Conservation (phyloP, 92 coral and sea anemone genomes). For the Porites evermanni region DNA sequence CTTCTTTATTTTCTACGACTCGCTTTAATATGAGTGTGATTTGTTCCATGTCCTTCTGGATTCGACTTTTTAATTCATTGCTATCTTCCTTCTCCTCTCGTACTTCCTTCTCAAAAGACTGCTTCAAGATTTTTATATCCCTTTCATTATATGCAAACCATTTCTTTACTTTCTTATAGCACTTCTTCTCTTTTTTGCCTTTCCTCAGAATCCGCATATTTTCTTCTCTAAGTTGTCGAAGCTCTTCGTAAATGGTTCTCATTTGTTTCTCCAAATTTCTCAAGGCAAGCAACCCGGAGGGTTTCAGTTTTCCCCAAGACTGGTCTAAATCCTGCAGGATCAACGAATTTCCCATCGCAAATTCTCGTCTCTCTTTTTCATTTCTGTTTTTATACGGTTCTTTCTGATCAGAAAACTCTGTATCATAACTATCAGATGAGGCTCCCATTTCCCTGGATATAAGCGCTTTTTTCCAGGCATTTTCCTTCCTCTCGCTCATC, state of each 20-base stretch:
- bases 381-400: background rate
- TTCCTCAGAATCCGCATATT: background rate
- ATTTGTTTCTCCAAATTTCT: conserved; percentile 7
- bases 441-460: background rate
- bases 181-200: background rate
- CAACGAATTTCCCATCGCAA: background rate
- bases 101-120: background rate
- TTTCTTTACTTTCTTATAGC: conserved; percentile 3
- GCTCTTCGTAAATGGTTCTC: background rate
- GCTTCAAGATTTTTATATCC: background rate
- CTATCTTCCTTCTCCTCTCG: conserved; percentile 2
- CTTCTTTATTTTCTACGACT: background rate
- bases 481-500: background rate
- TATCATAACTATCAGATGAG: background rate
- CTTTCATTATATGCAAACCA: background rate
- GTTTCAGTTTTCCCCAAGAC: background rate
- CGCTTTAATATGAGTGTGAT: background rate
- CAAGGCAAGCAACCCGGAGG: background rate
- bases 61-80: background rate
- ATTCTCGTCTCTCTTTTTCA: background rate
- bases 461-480: background rate
- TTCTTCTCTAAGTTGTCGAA: conserved; percentile 1
- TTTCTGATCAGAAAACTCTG: background rate
- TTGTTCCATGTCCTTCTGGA: background rate
- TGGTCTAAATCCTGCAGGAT: background rate